Evolutionary conservation across 2,797 vertebrate species (phyloP), one percentile per base, ranked within the genome.

Genomic region (Ispidina picta): DNA sequence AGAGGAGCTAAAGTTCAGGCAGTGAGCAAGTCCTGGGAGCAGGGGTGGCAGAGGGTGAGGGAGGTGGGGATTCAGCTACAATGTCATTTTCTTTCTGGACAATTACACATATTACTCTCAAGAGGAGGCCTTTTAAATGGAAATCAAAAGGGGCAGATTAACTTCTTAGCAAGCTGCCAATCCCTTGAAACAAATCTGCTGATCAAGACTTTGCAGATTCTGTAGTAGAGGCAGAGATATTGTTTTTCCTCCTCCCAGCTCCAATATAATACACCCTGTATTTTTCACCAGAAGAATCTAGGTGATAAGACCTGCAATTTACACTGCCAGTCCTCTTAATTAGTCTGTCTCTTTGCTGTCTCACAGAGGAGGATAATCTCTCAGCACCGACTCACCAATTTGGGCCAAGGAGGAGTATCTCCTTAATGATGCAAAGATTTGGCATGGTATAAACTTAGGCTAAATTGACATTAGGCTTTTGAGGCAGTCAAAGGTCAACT

Each of bases 11-110:
- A 44, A 46, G 48, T 48, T 73, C 71, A 48, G 35, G 48, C 4
- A n/a, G 14, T 7, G 37, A 59, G 7, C 1, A 1, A 69, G 48
- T 37, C 56, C 51, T 43, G 37, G 23, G 41, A 35, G 25, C 1
- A 1, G 26, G 5, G 11, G 1, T 33, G 33, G 22, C 19, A 55
- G 26, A 60, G n/a, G 7, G 13, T 1, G 2, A 64, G 12, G 56
- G 35, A 78, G 22, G 11, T 21, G 55, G 14, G 8, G 18, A 43
- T 69, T 72, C 28, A 69, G 20, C 33, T 0, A 0, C 5, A 0
- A 31, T 43, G 55, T 10, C 1, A 23, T 83, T 82, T 75, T 82
- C 33, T 54, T 83, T 65, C 46, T 75, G 55, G 49, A 33, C n/a
- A 81, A 46, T 69, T 56, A 62, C 74, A 56, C 2, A 3, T 37